Conservation (phyloP, 1,140 invertebrate species). For the Phymorhynchus buccinoides region DNA sequence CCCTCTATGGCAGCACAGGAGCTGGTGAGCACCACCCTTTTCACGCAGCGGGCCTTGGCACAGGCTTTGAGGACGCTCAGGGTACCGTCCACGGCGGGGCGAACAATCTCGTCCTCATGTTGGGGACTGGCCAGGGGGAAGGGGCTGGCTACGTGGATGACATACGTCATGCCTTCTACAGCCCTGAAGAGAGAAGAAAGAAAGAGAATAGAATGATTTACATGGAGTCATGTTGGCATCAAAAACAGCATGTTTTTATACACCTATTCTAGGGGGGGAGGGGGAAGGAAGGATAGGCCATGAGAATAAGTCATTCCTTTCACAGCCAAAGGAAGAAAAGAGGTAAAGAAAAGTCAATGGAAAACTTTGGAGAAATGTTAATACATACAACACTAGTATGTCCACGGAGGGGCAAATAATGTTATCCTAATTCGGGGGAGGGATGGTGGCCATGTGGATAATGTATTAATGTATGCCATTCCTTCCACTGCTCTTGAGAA, state of each 20-base stretch:
- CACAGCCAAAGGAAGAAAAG: neutral
- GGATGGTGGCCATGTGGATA: no score
- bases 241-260: no score
- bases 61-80: constrained; percentile 76
- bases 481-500: neutral
- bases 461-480: neutral
- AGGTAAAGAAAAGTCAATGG: neutral
- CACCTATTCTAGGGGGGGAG: no score
- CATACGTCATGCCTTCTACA: neutral
- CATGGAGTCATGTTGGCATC: no score
- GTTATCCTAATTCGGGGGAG: no score
- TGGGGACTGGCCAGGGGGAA: constrained; percentile 73
- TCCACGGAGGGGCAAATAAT: no score
- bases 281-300: neutral
- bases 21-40: constrained; percentile 78
- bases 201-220: no score
- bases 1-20: constrained; percentile 76
- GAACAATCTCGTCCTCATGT: constrained; percentile 75
- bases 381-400: no score
- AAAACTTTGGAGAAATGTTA: no score
- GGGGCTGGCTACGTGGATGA: constrained; percentile 74
- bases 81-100: constrained; percentile 78
- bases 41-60: constrained; percentile 72
- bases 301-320: neutral
- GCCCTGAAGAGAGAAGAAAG: neutral